Conservation (phyloP, 2,888 invertebrate genomes). For the Leptopterna dolabrata region DNA sequence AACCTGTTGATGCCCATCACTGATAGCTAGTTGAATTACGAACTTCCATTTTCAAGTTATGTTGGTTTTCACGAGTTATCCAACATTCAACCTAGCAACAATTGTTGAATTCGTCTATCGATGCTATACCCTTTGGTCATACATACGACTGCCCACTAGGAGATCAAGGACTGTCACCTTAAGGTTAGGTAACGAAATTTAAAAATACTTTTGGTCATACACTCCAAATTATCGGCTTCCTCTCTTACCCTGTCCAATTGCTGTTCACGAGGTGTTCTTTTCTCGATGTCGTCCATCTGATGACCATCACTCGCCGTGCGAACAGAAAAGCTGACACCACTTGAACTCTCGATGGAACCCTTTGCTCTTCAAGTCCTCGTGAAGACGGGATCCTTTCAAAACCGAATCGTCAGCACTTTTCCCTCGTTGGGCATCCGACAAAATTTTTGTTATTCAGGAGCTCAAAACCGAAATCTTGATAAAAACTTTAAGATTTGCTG, state of each 20-base stretch:
- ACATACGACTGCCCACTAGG: too few relatives aligned
- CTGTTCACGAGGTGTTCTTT: slow-evolving; percentile 1
- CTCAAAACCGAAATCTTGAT: slow-evolving; percentile 24
- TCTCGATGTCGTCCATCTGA: slow-evolving; percentile 5
- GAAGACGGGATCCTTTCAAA: not conserved
- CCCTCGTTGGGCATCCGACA: slow-evolving; percentile 4
- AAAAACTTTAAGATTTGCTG: slow-evolving; percentile 34
- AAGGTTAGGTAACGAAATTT: too few relatives aligned
- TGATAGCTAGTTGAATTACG: too few relatives aligned
- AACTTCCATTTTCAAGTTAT: too few relatives aligned
- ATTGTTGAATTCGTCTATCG: too few relatives aligned
- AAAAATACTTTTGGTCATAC: not conserved
- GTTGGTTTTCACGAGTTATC: too few relatives aligned
- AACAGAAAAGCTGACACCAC: not conserved
- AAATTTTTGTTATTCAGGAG: slow-evolving; percentile 10
- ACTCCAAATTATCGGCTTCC: not conserved
- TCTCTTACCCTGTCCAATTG: slow-evolving; percentile 2
- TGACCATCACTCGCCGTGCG: not conserved
- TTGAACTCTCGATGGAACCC: not conserved
- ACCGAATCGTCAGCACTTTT: not conserved
- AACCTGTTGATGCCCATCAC: too few relatives aligned
- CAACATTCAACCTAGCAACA: too few relatives aligned
- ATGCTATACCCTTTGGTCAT: too few relatives aligned
- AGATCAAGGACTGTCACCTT: too few relatives aligned
- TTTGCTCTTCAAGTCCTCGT: not conserved